A percentile compares a stretch with the other conserved stretches of the same genome.
These are phyloP conservation scores for Trichonephila clavipes DNA, from an alignment of 1,140 invertebrate genomes.

Conservation along the genomic window DNA sequence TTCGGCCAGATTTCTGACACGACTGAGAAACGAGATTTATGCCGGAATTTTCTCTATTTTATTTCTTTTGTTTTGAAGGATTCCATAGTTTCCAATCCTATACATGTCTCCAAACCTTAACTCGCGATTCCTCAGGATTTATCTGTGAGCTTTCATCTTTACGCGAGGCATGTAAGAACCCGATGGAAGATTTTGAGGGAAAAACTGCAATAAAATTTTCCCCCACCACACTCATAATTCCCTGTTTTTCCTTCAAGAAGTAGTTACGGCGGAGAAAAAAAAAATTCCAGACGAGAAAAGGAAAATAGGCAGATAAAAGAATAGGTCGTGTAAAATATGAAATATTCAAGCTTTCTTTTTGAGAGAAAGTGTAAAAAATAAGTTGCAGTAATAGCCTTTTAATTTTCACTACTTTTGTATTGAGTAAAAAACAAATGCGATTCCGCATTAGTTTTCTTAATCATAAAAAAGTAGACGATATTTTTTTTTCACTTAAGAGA, in stretches of 20 bases:
- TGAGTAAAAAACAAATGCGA: too few relatives aligned
- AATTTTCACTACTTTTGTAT: too few relatives aligned
- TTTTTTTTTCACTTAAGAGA: not conserved
- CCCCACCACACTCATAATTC: not conserved
- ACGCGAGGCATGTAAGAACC: not conserved
- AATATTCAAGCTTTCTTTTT: not conserved
- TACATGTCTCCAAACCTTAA: not conserved
- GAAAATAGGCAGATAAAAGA: not conserved
- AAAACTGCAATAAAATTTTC: not conserved
- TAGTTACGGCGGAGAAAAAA: not conserved
- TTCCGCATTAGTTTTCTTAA: too few relatives aligned
- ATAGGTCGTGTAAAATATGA: not conserved
- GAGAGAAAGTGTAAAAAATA: not conserved
- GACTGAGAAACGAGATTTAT: slow-evolving; percentile 14
- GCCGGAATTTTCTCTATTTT: not conserved
- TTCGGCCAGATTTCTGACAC: slow-evolving; percentile 40
- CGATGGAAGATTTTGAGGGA: not conserved
- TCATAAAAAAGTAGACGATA: too few relatives aligned
- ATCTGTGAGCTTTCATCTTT: not conserved
- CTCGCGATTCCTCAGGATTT: not conserved
- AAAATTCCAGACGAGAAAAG: not conserved
- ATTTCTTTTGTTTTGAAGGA: not conserved
- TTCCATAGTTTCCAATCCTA: not conserved
- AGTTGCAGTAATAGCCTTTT: not conserved
- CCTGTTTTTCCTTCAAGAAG: not conserved